These are phyloP conservation scores for Pandion haliaetus DNA, from an alignment of 2,113 vertebrate genomes.

Conservation along the genomic window DNA sequence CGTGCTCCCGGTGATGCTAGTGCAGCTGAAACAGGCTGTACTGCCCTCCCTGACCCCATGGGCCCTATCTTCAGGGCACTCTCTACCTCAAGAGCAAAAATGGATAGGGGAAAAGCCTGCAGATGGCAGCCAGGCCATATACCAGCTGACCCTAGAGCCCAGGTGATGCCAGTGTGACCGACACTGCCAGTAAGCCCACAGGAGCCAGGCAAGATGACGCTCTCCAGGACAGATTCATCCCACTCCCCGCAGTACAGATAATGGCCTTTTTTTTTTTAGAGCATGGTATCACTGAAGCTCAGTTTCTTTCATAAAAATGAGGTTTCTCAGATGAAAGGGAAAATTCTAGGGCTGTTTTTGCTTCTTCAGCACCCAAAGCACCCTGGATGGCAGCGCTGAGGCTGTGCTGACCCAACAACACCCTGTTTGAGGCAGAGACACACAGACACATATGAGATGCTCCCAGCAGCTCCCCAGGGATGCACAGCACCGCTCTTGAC, in stretches of 20 bases:
- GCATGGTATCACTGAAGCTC: not conserved
- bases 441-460: too few relatives aligned
- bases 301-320: not conserved
- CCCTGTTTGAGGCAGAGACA: not conserved
- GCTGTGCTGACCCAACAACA: not conserved
- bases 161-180: not conserved
- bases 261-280: not conserved
- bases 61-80: not conserved
- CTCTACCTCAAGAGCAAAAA: not conserved
- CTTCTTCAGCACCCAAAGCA: not conserved
- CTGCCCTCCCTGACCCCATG: not conserved
- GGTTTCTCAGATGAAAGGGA: not conserved
- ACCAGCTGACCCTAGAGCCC: too few relatives aligned
- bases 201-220: not conserved
- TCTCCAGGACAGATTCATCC: not conserved
- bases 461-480: not conserved
- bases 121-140: not conserved
- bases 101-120: rapidly evolving
- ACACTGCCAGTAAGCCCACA: not conserved
- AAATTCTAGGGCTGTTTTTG: not conserved
- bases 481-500: rapidly evolving
- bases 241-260: not conserved
- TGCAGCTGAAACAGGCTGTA: not conserved
- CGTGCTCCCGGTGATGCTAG: rapidly evolving
- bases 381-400: rapidly evolving